Percentiles rank a stretch among this genome's conserved stretches.
Evolutionary conservation across 2,113 vertebrate species (phyloP).

Genomic region (Carassius gibelio): DNA sequence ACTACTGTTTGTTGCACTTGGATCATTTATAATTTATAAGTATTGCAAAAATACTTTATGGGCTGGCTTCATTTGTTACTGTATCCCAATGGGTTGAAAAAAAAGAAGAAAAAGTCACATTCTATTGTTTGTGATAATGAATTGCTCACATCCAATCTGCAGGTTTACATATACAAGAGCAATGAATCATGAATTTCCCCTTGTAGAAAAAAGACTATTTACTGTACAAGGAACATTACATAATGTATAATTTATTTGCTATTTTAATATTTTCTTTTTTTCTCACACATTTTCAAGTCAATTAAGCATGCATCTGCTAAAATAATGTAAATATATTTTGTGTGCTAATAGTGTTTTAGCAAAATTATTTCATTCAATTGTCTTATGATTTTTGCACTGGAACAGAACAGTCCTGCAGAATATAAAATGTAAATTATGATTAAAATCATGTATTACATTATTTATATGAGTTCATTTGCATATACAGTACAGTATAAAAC

Average conservation of each 20-base stretch:
- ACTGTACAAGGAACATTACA: too few species aligned
- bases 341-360: background rate
- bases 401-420: background rate
- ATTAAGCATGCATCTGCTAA: background rate
- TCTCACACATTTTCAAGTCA: too few species aligned
- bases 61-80: background rate
- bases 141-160: background rate
- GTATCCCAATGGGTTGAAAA: slow-evolving; percentile 1
- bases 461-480: too few species aligned
- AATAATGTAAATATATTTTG: background rate
- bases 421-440: background rate
- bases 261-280: too few species aligned
- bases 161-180: background rate
- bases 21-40: slow-evolving; percentile 37
- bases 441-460: too few species aligned
- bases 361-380: background rate
- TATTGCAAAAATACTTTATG: background rate
- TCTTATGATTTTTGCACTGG: background rate
- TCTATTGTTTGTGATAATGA: slow-evolving; percentile 23
- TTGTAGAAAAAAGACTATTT: too few species aligned
- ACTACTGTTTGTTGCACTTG: slow-evolving; percentile 39
- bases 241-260: too few species aligned
- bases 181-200: background rate
- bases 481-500: too few species aligned
- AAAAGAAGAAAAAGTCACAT: slow-evolving; percentile 18